Evolutionary conservation across 2,113 vertebrate genomes (phyloP).

Genomic region (Nothoprocta pentlandii): DNA sequence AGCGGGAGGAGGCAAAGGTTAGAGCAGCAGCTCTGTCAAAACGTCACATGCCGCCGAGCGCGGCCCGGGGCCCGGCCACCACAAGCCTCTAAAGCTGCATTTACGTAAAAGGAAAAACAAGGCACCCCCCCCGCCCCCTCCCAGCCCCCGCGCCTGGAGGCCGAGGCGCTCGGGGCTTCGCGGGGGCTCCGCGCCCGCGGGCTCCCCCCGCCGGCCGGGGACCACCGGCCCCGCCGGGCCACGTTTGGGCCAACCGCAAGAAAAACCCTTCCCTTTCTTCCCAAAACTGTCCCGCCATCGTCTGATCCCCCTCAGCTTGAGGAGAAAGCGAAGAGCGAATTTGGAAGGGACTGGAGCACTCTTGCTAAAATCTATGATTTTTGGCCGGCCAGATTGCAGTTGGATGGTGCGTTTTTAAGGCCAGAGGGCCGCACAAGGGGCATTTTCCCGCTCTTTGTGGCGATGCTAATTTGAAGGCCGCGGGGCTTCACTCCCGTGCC

Average conservation of each 20-base stretch:
- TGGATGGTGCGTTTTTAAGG: constrained; percentile 33
- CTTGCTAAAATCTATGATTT: not conserved
- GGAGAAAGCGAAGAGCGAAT: not conserved
- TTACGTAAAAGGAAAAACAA: constrained; percentile 26
- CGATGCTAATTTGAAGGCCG: constrained; percentile 69
- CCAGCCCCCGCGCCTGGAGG: too few relatives aligned
- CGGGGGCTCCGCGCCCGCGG: not conserved
- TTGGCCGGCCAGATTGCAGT: not conserved
- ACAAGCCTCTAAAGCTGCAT: constrained; percentile 52
- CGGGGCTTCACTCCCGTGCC: too few relatives aligned
- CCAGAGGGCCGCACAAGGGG: constrained; percentile 62
- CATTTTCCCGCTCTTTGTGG: constrained; percentile 71
- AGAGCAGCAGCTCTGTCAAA: constrained; percentile 78
- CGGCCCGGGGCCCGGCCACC: constrained; percentile 17
- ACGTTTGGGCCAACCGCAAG: too few relatives aligned
- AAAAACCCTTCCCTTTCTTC: not conserved
- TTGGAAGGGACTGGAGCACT: rapidly evolving
- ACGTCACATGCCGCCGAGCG: constrained; percentile 58
- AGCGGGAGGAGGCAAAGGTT: constrained; percentile 79
- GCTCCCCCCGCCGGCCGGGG: not conserved
- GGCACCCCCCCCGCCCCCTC: not conserved
- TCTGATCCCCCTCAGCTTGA: too few relatives aligned
- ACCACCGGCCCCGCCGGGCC: not conserved
- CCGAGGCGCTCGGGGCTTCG: not conserved
- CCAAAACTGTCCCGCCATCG: too few relatives aligned